Base-by-base conservation (phyloP, 2,888 invertebrate genomes). In the Caenorhabditis sp. region DNA sequence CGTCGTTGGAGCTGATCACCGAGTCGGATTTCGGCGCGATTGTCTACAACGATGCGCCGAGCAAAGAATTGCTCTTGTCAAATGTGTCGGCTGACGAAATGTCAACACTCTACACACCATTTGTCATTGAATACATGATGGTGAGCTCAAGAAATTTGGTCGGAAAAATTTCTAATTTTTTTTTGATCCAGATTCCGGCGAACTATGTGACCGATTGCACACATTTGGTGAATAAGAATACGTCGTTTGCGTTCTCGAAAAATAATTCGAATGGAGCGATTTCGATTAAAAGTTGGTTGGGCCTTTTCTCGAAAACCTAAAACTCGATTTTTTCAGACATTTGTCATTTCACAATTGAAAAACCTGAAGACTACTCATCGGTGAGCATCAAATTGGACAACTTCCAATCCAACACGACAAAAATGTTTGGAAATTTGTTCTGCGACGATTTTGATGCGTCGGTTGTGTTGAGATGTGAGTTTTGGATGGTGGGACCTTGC, bases 71-170 rank as follows among this genome's bases (percentile, higher is more conserved):
- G 5, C 58, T 68, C 21, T 23, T 23, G 8, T 31, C 17, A 12
- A 27, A 27, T 12, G 19, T 24, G 12, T 26, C 55, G 0, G 58
- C 36, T 1, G 21, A 23, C 0, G 43, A 36, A 1, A 63, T 68
- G 21, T 54, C 53, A 2, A 50, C 55, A 4, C 71, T 59, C 61
- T 77, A 79, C 31, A 67, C 62, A 49, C 79, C 79, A 26, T 79
- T 79, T 61, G 54, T 60, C 10, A 23, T 79, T 6, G 67, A 71
- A 1, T 79, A 79, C 51, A 14, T 62, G 10, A 36, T 21, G 43
- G 14, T 69, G 3, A 59, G 62, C 3, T 14, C 27, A n/a, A n/a
- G n/a, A n/a, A n/a, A n/a, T n/a, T n/a, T n/a, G n/a, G n/a, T n/a
- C n/a, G n/a, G n/a, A n/a, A n/a, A n/a, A n/a, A n/a, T n/a, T n/a